Evolutionary conservation across 2,113 vertebrate genomes (phyloP).

Genomic region (Bubo scandiacus): DNA sequence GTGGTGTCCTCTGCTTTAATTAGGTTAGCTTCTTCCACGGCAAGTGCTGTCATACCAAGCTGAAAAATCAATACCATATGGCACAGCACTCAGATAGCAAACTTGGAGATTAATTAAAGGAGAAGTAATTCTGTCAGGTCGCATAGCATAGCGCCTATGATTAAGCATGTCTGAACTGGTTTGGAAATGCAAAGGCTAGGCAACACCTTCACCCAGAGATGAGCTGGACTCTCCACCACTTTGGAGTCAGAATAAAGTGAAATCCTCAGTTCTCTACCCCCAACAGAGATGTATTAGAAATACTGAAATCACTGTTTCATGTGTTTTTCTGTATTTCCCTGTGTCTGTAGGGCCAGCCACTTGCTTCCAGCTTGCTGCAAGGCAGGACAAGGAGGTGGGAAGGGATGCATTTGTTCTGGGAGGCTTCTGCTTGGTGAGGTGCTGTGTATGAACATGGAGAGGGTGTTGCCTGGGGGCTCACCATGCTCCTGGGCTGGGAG

Average conservation of each 20-base stretch:
- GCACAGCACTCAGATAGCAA: conserved; percentile 50
- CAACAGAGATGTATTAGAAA: not conserved
- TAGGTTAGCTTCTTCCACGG: conserved; percentile 55
- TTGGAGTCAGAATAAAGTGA: not conserved
- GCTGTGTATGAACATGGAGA: not conserved
- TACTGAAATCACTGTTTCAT: not conserved
- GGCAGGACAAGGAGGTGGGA: not conserved
- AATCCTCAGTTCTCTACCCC: not conserved
- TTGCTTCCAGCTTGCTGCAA: not conserved
- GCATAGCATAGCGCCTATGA: not conserved
- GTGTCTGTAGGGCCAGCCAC: not conserved
- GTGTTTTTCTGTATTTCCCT: not conserved
- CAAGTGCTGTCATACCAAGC: conserved; percentile 41
- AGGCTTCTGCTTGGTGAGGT: not conserved
- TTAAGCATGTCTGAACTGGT: conserved; percentile 63
- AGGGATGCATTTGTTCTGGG: not conserved
- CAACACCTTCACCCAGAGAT: not conserved
- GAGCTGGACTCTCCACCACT: not conserved
- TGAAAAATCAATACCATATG: conserved; percentile 70
- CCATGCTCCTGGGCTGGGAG: not conserved
- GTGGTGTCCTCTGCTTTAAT: conserved; percentile 46
- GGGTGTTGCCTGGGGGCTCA: not conserved
- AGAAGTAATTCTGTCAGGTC: conserved; percentile 56
- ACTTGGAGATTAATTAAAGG: conserved; percentile 69
- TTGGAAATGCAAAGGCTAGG: not conserved